Conservation (phyloP, 2,797 vertebrate genomes). For the Pteronotus mesoamericanus region DNA sequence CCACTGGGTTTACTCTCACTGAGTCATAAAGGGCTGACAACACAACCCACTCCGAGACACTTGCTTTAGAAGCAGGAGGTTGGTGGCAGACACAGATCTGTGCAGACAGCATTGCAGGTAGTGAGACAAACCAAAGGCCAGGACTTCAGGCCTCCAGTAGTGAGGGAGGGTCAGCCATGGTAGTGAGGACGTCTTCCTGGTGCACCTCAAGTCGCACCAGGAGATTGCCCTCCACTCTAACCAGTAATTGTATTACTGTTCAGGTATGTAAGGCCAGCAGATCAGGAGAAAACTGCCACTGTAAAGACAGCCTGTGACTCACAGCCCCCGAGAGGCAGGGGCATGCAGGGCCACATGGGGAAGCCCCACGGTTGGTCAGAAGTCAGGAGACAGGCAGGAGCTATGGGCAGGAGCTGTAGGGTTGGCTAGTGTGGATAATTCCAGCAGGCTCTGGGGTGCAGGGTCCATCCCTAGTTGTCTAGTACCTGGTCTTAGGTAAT, state of each 20-base stretch:
- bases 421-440: neutral
- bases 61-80: neutral
- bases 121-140: neutral
- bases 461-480: neutral
- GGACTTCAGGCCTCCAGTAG: neutral
- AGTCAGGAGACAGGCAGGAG: neutral
- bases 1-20: neutral
- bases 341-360: neutral
- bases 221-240: neutral
- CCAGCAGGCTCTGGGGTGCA: neutral
- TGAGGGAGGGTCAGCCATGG: too few species aligned
- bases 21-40: neutral
- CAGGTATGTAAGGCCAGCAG: neutral
- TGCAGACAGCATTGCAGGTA: neutral
- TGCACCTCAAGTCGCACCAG: too few species aligned
- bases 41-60: neutral
- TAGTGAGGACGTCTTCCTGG: neutral
- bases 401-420: neutral
- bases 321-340: neutral
- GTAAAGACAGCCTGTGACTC: neutral
- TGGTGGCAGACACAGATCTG: neutral
- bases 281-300: neutral
- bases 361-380: neutral
- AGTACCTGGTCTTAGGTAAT: too few species aligned
- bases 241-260: neutral